Evolutionary conservation across 2,113 vertebrate genomes (phyloP).

Genomic region (Mionectes macconnelli): DNA sequence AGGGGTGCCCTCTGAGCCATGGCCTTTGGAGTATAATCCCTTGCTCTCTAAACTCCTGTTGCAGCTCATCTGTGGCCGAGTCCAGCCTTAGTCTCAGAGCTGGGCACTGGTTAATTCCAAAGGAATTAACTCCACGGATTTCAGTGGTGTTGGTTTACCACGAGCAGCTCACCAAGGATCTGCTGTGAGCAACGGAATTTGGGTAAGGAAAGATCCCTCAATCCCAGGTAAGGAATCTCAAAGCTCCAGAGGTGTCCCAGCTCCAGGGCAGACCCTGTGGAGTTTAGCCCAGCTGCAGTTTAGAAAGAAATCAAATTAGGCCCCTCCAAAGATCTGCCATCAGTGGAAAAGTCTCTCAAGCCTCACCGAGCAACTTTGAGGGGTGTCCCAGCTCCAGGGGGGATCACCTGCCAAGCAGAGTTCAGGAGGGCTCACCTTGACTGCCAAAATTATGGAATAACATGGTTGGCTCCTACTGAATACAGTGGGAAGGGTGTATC

Average conservation of each 20-base stretch:
- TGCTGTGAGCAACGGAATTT: background rate
- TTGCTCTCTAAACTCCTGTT: background rate
- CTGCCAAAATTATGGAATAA: accelerated
- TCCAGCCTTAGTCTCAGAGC: background rate
- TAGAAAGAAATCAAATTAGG: background rate
- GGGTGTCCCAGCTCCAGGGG: background rate
- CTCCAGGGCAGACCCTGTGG: background rate
- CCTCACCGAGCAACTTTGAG: background rate
- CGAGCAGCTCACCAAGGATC: accelerated
- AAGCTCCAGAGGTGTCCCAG: background rate
- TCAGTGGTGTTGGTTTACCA: background rate
- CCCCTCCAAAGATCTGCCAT: background rate
- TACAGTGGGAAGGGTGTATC: background rate
- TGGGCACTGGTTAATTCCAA: background rate
- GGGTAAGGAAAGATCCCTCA: background rate
- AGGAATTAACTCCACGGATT: accelerated
- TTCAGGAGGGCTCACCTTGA: background rate
- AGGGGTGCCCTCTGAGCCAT: too few species aligned
- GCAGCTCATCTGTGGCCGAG: background rate
- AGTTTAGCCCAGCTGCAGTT: background rate
- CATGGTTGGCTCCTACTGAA: background rate
- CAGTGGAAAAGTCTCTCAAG: background rate
- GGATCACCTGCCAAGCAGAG: background rate
- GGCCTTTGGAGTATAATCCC: background rate
- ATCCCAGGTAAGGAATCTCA: background rate